phyloP scores from a whole-genome alignment of 2,888 invertebrate species.

The Hoplodrina ambigua region DNA sequence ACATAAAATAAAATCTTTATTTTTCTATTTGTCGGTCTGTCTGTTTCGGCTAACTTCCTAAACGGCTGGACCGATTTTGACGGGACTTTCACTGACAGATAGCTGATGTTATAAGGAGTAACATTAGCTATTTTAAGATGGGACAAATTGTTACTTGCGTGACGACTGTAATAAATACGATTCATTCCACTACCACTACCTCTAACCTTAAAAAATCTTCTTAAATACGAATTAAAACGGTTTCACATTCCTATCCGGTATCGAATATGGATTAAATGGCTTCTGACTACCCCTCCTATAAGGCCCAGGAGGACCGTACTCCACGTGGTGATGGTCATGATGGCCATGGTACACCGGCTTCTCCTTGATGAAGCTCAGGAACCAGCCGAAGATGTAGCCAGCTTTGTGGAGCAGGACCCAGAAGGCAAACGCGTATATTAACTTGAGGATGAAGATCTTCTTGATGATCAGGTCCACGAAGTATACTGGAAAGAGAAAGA shows the following conservation, averaged over 20 bases:
- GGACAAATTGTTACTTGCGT: no score
- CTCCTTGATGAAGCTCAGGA: constrained; percentile 83
- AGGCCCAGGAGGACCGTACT: constrained; percentile 66
- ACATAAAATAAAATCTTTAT: no score
- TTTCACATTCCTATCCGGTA: constrained; percentile 40
- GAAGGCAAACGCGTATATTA: constrained; percentile 85
- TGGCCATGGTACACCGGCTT: constrained; percentile 74
- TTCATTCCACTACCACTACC: no score
- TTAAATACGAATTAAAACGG: constrained; percentile 1
- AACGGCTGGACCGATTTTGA: no score
- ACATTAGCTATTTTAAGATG: no score
- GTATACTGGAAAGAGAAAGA: constrained; percentile 76
- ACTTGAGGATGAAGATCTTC: constrained; percentile 85
- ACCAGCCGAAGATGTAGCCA: constrained; percentile 86
- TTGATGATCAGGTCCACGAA: constrained; percentile 84
- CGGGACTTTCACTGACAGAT: no score
- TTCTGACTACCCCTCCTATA: constrained; percentile 60
- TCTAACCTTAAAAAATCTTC: not conserved
- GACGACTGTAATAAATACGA: no score
- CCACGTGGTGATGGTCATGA: constrained; percentile 67
- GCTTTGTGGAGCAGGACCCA: constrained; percentile 86
- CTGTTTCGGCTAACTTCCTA: no score
- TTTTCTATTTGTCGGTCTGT: no score
- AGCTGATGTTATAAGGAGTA: no score
- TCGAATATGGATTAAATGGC: constrained; percentile 56